phyloP scores from a whole-genome alignment of 1,140 invertebrate genomes.

The Hypothenemus hampei region DNA sequence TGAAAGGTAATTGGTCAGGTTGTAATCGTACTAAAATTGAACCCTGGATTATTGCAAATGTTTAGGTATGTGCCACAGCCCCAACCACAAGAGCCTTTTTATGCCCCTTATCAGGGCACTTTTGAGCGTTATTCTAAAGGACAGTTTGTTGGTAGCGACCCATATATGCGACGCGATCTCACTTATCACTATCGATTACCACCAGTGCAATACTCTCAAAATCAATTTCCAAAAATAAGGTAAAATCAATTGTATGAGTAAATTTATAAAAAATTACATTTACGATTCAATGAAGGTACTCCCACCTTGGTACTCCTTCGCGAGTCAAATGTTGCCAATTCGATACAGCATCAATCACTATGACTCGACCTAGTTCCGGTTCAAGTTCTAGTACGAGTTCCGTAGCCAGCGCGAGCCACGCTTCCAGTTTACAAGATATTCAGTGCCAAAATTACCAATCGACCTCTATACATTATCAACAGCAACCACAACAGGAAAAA shows the following conservation, averaged over 20 bases:
- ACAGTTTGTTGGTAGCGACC: slow-evolving; percentile 48
- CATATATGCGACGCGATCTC: slow-evolving; percentile 57
- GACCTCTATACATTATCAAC: slow-evolving; percentile 15
- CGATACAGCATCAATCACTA: slow-evolving; percentile 32
- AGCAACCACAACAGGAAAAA: slow-evolving; percentile 37
- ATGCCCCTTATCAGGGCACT: slow-evolving; percentile 34
- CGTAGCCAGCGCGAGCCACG: slow-evolving; percentile 38
- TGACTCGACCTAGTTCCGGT: slow-evolving; percentile 47
- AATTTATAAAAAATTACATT: too few relatives aligned
- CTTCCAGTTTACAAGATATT: slow-evolving; percentile 38
- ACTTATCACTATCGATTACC: slow-evolving; percentile 57
- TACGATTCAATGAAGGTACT: slow-evolving; percentile 18
- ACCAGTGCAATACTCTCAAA: slow-evolving; percentile 47
- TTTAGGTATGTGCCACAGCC: slow-evolving; percentile 51
- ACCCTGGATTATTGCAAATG: not conserved
- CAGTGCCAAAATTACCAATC: slow-evolving; percentile 44
- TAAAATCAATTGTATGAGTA: too few relatives aligned
- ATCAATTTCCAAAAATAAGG: slow-evolving; percentile 38
- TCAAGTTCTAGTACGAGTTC: slow-evolving; percentile 45
- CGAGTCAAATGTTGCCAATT: slow-evolving; percentile 42
- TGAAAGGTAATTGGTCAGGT: slow-evolving; percentile 48
- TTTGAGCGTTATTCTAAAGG: slow-evolving; percentile 38
- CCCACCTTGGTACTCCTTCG: slow-evolving; percentile 38
- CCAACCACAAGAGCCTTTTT: slow-evolving; percentile 41
- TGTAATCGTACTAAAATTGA: not conserved